A percentile compares a stretch with the other conserved stretches of the same genome.
These are phyloP conservation scores for Callipepla californica DNA, from an alignment of 2,113 vertebrate species.

Conservation along the genomic window DNA sequence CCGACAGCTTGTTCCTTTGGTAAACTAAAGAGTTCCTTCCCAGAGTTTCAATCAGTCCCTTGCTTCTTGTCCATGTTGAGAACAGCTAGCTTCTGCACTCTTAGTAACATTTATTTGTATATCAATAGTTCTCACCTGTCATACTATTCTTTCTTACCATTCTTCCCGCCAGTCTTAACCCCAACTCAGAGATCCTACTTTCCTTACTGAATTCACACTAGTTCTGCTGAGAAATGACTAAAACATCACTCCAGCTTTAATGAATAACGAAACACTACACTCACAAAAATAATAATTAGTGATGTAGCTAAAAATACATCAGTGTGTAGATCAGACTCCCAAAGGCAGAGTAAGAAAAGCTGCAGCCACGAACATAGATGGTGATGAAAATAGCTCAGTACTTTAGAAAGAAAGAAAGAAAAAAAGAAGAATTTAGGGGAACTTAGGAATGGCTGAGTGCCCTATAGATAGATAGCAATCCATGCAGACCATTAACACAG, in stretches of 20 bases:
- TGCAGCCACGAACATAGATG: slow-evolving; percentile 60
- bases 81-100: background rate
- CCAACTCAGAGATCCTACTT: background rate
- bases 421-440: background rate
- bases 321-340: slow-evolving; percentile 39
- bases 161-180: background rate
- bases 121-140: background rate
- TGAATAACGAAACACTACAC: slow-evolving; percentile 46
- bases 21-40: background rate
- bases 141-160: background rate
- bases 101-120: background rate
- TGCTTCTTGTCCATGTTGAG: background rate
- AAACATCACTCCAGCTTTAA: slow-evolving; percentile 48
- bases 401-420: background rate
- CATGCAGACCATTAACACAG: background rate
- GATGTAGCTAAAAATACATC: slow-evolving; percentile 71
- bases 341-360: slow-evolving; percentile 68
- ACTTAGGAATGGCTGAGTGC: background rate
- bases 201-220: slow-evolving; percentile 13
- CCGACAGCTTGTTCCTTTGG: background rate
- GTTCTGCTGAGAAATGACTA: slow-evolving; percentile 39
- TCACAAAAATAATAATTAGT: slow-evolving; percentile 71
- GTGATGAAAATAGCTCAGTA: slow-evolving; percentile 59
- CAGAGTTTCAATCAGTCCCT: rapidly evolving
- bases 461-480: background rate